phyloP scores from a whole-genome alignment of 1,140 invertebrate genomes.

The Neodiprion virginianus region DNA sequence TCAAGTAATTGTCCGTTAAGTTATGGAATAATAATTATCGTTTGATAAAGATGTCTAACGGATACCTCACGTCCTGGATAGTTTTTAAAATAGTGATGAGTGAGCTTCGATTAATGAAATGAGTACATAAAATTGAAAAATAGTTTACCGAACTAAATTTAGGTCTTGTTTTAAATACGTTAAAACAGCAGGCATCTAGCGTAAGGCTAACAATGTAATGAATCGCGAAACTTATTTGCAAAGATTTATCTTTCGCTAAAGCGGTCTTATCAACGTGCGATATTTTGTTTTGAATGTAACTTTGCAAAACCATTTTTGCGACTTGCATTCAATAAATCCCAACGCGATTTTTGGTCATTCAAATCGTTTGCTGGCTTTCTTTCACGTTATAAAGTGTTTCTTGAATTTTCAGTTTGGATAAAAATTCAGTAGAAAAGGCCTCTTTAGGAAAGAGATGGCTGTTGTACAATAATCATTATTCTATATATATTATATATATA shows the following conservation, averaged over 20 bases:
- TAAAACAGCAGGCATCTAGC: conserved; percentile 14
- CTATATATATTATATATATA: conserved; percentile 47
- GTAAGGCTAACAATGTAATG: conserved; percentile 18
- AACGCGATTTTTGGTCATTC: conserved; percentile 17
- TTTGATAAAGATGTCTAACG: too few relatives aligned
- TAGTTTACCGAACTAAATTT: conserved; percentile 13
- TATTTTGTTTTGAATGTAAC: conserved; percentile 4
- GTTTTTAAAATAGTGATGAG: neutral
- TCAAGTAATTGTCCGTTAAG: neutral
- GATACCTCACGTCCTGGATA: too few relatives aligned
- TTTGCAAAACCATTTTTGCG: neutral
- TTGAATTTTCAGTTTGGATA: neutral
- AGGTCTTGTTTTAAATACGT: conserved; percentile 15
- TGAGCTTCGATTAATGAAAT: neutral
- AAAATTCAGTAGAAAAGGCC: conserved; percentile 27
- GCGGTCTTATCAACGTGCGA: conserved; percentile 21
- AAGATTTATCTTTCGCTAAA: conserved; percentile 31
- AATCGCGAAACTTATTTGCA: conserved; percentile 10
- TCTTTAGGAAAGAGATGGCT: conserved; percentile 38
- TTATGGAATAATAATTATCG: neutral
- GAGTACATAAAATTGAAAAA: neutral
- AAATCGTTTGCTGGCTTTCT: conserved; percentile 11
- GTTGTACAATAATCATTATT: conserved; percentile 39
- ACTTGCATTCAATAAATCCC: conserved; percentile 14
- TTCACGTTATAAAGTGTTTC: neutral